Base-by-base conservation (phyloP, 2,113 vertebrate species). In the Stercorarius parasiticus region DNA sequence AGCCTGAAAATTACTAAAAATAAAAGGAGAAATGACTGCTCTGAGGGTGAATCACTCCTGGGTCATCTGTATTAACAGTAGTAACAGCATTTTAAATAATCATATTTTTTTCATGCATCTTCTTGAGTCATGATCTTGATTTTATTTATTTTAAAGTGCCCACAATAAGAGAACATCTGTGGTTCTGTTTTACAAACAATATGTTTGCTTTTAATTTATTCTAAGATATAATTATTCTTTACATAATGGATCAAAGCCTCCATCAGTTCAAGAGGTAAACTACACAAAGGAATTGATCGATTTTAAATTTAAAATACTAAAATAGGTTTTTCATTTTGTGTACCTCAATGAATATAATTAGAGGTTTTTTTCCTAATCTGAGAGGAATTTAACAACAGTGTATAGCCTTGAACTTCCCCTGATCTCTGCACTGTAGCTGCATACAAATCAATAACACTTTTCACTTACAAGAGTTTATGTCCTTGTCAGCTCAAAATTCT, bases 401-500 rank as follows among this genome's bases (percentile, higher is more conserved):
- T 56, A 70, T 61, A 95, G 81, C 91, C 84, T 97, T 96, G 95
- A 96, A 96, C 92, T 96, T 93, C 74, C 79, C 38, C 93, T 91
- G 95, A 95, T 96, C 94, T 96, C 89, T 90, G 78, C 86, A 81
- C 95, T 93, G 67, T 74, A 93, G 89, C 93, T 95, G 95, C 92
- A 94, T 95, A 88, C 78, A 95, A 94, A 97, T 95, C 94, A 95
- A 92, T 93, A 96, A 78, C 73, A 65, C 81, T 80, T 83, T 95
- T 96, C 92, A 89, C 78, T 92, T 69, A 66, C 64, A 85, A 11
- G 81, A 78, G 77, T 87, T 92, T 93, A 27, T 94, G 92, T 93
- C 95, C 93, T 96, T 96, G 96, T 92, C 95, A 93, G 81, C 84
- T 96, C 86, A 89, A 71, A 89, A 82, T 93, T 78, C 84, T 91